These are phyloP conservation scores for Dyspetes luteomarginatus DNA, from an alignment of 2,888 invertebrate genomes.

Conservation along the genomic window DNA sequence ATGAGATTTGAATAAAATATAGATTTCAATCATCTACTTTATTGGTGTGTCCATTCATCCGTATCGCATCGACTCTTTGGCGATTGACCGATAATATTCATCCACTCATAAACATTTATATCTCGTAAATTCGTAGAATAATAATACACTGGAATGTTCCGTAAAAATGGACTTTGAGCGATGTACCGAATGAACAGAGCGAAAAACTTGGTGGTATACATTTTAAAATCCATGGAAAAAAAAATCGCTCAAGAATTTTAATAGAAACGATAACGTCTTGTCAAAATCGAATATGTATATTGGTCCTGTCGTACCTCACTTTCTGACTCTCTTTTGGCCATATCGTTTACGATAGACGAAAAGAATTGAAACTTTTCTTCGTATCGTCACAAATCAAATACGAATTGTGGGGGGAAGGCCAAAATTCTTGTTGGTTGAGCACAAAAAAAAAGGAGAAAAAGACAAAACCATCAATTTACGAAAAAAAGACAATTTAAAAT, in stretches of 20 bases:
- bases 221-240: neutral
- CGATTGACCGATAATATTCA: neutral
- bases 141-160: neutral
- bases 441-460: neutral
- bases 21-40: constrained; percentile 31
- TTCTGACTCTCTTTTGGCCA: constrained; percentile 67
- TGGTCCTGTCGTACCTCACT: constrained; percentile 67
- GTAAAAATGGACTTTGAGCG: too few species aligned
- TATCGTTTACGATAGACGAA: constrained; percentile 1
- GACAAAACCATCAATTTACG: neutral
- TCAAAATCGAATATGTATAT: constrained; percentile 7
- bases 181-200: too few species aligned
- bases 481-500: neutral
- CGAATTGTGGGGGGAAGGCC: neutral
- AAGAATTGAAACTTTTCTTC: neutral
- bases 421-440: neutral
- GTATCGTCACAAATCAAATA: neutral
- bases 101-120: neutral
- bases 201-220: too few species aligned
- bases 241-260: neutral
- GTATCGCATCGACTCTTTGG: neutral
- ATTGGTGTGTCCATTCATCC: neutral
- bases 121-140: neutral
- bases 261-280: neutral
- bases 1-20: constrained; percentile 23